Conservation (phyloP, 2,888 invertebrate genomes). For the Stenchaetothrips biformis region DNA sequence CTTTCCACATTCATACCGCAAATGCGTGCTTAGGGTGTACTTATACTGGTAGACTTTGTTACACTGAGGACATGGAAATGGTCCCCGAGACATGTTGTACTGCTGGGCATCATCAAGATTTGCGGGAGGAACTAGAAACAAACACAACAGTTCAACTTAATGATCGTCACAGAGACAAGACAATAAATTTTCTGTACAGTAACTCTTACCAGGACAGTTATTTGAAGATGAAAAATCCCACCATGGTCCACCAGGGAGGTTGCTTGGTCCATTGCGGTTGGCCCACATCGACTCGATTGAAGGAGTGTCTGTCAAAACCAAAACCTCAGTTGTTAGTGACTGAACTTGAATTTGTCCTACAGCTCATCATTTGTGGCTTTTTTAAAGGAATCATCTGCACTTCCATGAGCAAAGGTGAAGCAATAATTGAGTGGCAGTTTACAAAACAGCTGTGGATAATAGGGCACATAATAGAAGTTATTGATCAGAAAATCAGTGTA, state of each 20-base stretch:
- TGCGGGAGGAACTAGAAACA: constrained; percentile 11
- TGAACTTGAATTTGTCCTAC: no score
- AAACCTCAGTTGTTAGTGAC: background rate
- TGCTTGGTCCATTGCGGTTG: background rate
- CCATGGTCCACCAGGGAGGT: background rate
- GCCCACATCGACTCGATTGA: background rate
- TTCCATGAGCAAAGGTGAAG: no score
- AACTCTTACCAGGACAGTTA: background rate
- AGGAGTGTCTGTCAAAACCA: background rate
- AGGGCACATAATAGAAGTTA: no score
- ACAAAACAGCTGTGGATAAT: no score
- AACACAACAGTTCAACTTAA: background rate
- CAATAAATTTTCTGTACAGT: background rate
- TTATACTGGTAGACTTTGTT: constrained; percentile 44
- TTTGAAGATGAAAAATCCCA: background rate
- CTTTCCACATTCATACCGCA: constrained; percentile 46
- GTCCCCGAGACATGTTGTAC: constrained; percentile 30
- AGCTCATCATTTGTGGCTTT: no score
- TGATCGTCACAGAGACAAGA: background rate
- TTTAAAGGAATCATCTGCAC: no score
- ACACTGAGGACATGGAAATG: constrained; percentile 43
- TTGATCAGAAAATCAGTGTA: no score
- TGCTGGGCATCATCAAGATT: constrained; percentile 37
- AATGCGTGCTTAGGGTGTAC: constrained; percentile 44
- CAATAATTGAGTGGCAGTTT: no score